Base-by-base conservation (phyloP, 2,888 invertebrate genomes). In the Cancer borealis region DNA sequence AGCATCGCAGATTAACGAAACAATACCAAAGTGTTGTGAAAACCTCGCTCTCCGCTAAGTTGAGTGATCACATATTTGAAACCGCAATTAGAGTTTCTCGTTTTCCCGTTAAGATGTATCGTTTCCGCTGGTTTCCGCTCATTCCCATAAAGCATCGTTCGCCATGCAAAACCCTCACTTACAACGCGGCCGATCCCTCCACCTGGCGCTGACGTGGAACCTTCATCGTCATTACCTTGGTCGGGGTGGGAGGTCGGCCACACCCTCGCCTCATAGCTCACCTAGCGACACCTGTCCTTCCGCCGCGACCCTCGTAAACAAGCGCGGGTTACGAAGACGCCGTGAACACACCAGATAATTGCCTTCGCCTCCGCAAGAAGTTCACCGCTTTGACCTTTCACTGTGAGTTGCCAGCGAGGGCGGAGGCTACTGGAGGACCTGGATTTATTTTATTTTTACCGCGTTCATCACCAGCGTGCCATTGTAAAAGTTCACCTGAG, bases 11-110 rank as follows among this genome's bases (percentile, higher is more conserved):
- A 84, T 79, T 54, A 26, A 92, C 84, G 92, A 49, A 92, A 49
- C 87, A 12, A 1, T 73, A n/a, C 3, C 79, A 26, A 89, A 92
- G 26, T 49, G 30, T 84, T 92, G 49, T 60, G 92, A 92, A 92
- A 92, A 49, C 87, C 54, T 92, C 30, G n/a, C 49, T 84, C 84
- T 26, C 87, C n/a, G 47, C 92, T 92, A 93, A 91, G 91, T 91
- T 93, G 91, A 91, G 93, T 93, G 93, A 93, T 93, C 93, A 93
- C 93, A 93, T 93, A 93, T 93, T 93, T 93, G 93, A 93, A 93
- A 93, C 93, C 93, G 66, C 93, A 93, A 93, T 93, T 93, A 93
- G 93, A 93, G 93, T 93, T 93, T 93, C 93, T 93, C 91, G 93
- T 93, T 93, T 93, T 93, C 84, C 93, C 93, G 87, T 84, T 87